A percentile compares a stretch with the other conserved stretches of the same genome.
These are phyloP conservation scores for Myrmecophaga tridactyla DNA, from an alignment of 2,113 vertebrate species.

Conservation along the genomic window DNA sequence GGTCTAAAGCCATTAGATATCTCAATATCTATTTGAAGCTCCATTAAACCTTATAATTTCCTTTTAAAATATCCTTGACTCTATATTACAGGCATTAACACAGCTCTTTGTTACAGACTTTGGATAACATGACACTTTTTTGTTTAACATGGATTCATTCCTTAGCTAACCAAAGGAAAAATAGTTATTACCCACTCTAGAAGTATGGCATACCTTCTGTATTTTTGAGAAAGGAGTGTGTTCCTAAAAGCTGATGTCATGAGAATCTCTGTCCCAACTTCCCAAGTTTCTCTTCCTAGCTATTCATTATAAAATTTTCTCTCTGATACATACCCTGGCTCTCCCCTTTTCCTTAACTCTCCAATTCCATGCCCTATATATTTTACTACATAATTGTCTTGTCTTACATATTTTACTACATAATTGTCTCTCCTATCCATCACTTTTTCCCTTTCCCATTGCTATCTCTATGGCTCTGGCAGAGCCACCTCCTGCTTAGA, in stretches of 20 bases:
- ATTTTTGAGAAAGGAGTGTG: not conserved
- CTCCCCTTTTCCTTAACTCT: not conserved
- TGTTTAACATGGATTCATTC: not conserved
- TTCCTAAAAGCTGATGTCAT: not conserved
- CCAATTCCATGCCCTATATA: not conserved
- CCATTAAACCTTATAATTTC: constrained; percentile 8
- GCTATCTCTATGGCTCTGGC: not conserved
- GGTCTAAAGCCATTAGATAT: not conserved
- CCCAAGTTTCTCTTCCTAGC: not conserved
- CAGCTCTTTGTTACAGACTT: not conserved
- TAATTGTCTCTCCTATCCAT: not conserved
- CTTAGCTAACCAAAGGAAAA: constrained; percentile 3
- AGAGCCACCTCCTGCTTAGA: not conserved
- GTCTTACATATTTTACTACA: not conserved
- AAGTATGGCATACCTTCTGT: not conserved
- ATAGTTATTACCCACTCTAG: not conserved
- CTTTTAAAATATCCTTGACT: constrained; percentile 4
- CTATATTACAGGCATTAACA: constrained; percentile 21
- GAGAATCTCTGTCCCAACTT: not conserved
- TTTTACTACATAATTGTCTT: too few species aligned
- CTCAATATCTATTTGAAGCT: not conserved
- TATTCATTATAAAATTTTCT: not conserved
- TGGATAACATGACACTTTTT: not conserved
- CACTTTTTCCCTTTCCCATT: not conserved
- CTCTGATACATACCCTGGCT: not conserved